phyloP scores from a whole-genome alignment of 2,888 invertebrate species.

The Microdon myrmicae region DNA sequence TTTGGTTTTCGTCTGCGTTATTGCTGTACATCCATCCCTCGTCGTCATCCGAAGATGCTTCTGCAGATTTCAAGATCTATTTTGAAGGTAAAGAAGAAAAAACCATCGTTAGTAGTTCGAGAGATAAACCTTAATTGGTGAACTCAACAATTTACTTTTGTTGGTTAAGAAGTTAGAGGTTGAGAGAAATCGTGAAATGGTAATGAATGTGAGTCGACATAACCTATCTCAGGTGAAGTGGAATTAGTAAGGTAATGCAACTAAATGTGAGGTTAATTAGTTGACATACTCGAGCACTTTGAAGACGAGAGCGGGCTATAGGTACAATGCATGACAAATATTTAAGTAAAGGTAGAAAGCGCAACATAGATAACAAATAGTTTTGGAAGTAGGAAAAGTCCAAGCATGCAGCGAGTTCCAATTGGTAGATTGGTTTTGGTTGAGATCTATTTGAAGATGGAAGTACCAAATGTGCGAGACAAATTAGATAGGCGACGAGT shows the following conservation, averaged over 20 bases:
- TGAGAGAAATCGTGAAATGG: constrained; percentile 43
- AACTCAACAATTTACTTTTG: constrained; percentile 31
- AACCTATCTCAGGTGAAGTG: constrained; percentile 44
- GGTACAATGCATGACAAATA: constrained; percentile 25
- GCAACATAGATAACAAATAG: constrained; percentile 17
- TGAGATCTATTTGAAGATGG: no score
- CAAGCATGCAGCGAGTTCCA: constrained; percentile 13
- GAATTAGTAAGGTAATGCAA: constrained; percentile 41
- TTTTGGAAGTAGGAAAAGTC: background rate
- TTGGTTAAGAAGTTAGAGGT: constrained; percentile 4
- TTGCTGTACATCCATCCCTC: constrained; percentile 65
- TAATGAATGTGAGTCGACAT: constrained; percentile 31
- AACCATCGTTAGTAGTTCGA: constrained; percentile 9
- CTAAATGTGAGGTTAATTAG: constrained; percentile 46
- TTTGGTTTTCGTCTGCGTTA: constrained; percentile 25
- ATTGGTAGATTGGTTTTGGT: constrained; percentile 7
- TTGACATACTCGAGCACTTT: constrained; percentile 29
- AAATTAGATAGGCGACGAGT: no score
- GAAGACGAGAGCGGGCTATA: background rate
- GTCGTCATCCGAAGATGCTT: constrained; percentile 73
- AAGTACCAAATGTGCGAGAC: no score
- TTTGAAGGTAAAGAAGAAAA: no score
- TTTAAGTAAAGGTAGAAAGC: constrained; percentile 32
- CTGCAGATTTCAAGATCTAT: constrained; percentile 66
- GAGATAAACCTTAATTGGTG: constrained; percentile 28